phyloP scores from a whole-genome alignment of 1,140 invertebrate genomes.

The Lethrus apterus region DNA sequence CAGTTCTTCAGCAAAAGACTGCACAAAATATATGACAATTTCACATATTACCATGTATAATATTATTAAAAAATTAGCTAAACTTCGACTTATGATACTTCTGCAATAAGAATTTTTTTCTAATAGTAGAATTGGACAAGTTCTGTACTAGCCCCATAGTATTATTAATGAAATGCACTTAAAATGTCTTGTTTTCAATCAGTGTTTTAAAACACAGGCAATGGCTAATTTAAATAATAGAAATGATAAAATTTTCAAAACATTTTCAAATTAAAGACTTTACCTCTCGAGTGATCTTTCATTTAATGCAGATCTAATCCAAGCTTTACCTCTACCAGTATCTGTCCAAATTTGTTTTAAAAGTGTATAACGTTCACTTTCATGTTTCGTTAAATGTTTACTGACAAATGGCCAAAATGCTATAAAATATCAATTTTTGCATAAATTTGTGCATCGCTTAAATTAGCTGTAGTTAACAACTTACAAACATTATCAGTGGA shows the following conservation, averaged over 20 bases:
- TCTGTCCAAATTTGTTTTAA: constrained; percentile 75
- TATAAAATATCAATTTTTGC: constrained; percentile 17
- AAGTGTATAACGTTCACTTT: constrained; percentile 75
- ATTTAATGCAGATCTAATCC: constrained; percentile 79
- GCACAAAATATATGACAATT: no score
- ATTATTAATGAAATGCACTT: no score
- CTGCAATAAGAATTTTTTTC: no score
- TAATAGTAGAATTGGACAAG: no score
- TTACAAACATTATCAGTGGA: constrained; percentile 32
- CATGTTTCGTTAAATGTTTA: constrained; percentile 74
- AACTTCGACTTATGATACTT: no score
- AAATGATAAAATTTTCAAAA: constrained; percentile 15
- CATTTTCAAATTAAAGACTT: not conserved
- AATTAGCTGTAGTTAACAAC: constrained; percentile 12
- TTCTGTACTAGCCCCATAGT: no score
- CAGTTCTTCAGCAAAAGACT: no score
- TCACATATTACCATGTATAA: no score
- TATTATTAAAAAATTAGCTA: no score
- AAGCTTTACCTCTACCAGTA: constrained; percentile 74
- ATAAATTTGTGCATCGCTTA: not conserved
- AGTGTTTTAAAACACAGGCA: no score
- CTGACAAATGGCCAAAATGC: constrained; percentile 60
- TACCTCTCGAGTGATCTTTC: constrained; percentile 80
- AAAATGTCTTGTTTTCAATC: no score
- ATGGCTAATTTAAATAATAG: no score